Percentiles rank a stretch among this genome's conserved stretches.
These are phyloP conservation scores for Barypeithes pellucidus DNA, from an alignment of 2,888 invertebrate species.

Conservation along the genomic window DNA sequence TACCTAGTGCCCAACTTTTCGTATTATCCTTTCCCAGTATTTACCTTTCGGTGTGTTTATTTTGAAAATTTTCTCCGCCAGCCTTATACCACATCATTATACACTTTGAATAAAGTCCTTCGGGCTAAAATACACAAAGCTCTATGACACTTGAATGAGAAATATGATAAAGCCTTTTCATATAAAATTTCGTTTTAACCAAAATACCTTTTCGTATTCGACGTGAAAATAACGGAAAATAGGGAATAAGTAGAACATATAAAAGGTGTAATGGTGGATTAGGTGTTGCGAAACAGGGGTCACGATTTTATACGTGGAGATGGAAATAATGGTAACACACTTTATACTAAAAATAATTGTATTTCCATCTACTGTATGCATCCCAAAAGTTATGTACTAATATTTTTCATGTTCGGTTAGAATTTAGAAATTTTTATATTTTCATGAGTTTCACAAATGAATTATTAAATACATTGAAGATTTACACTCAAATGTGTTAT, in stretches of 20 bases:
- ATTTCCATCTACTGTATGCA: no score
- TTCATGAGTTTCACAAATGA: no score
- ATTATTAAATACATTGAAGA: no score
- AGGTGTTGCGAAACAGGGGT: no score
- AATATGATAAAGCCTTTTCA: constrained; percentile 18
- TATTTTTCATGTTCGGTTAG: no score
- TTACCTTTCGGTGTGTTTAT: constrained; percentile 17
- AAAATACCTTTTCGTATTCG: constrained; percentile 8
- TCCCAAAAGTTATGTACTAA: no score
- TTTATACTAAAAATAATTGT: no score
- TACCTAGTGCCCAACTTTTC: constrained; percentile 14
- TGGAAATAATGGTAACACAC: no score
- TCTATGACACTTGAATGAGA: constrained; percentile 23
- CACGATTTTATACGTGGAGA: no score
- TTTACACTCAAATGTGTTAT: no score
- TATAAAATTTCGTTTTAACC: constrained; percentile 6
- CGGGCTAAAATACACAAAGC: constrained; percentile 19
- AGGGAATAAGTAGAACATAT: background rate
- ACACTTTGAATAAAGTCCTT: constrained; percentile 18
- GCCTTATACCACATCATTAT: constrained; percentile 23
- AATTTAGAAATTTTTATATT: no score
- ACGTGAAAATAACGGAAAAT: constrained; percentile 16
- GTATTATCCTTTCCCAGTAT: constrained; percentile 18
- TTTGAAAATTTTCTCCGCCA: constrained; percentile 20
- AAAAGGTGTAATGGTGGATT: background rate